Base-by-base conservation (phyloP, 2,888 invertebrate species). In the Melanophora roralis region DNA sequence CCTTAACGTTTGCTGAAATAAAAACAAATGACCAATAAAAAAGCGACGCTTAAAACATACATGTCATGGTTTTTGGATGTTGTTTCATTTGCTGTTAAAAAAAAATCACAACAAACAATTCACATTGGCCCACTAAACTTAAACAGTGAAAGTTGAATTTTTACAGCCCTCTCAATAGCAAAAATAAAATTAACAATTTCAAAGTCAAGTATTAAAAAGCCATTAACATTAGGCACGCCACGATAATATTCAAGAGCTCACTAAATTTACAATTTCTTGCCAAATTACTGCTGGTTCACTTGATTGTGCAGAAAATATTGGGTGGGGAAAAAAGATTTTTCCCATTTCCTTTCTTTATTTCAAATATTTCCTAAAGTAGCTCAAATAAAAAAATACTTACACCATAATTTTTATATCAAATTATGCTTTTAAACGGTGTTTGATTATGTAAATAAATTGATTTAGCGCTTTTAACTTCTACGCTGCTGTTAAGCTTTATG, bases 71-170 rank as follows among this genome's bases (percentile, higher is more conserved):
- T 16, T 27, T 60, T 14, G 32, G 36, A 23, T 45, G 6, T 36
- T 64, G 16, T 72, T 59, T 55, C 49, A 19, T 23, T 55, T 62
- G 36, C 34, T 27, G 11, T n/a, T 14, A 59, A 34, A 8, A n/a
- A n/a, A 55, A 23, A 7, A 11, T 34, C n/a, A 21, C 19, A 51
- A 65, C 27, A 12, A 78, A 60, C 72, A 80, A n/a, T 80, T 80
- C 68, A 73, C 80, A 80, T 80, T 80, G 80, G 80, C 80, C 76
- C 47, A 80, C 76, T 80, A 80, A 80, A 76, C 72, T 27, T 67
- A 8, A 65, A 69, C 51, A 73, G 45, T 45, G 60, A 73, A 67
- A 67, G 16, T 11, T 40, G 53, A 55, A 62, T 32, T 27, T 57
- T 32, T 45, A 45, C 45, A 43, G 45, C 51, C 47, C 40, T 27